A percentile compares a stretch with the other conserved stretches of the same genome.
phyloP scores from a whole-genome alignment of 2,797 vertebrate genomes.

The Melanotaenia trifasciata region DNA sequence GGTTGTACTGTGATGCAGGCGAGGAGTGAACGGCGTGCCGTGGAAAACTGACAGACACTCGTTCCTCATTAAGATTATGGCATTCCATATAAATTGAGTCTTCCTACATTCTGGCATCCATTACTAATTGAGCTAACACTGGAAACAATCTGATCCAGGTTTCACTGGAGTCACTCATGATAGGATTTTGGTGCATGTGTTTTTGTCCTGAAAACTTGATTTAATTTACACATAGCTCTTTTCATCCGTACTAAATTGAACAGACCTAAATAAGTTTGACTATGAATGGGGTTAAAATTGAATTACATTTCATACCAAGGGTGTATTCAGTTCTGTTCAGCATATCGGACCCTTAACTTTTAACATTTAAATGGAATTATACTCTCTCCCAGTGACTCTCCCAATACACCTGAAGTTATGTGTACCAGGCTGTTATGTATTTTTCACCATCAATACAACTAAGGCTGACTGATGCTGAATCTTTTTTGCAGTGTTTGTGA shows the following conservation, averaged over 20 bases:
- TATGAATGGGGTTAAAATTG: background rate
- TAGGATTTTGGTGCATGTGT: background rate
- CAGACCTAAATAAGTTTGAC: background rate
- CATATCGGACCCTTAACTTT: background rate
- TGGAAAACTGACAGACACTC: conserved; percentile 29
- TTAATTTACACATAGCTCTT: background rate
- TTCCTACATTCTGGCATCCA: conserved; percentile 37
- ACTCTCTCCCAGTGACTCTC: too few relatives aligned
- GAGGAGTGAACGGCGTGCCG: conserved; percentile 8
- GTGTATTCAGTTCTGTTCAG: background rate
- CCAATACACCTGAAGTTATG: background rate
- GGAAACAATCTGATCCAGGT: conserved; percentile 30
- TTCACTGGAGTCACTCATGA: conserved; percentile 11
- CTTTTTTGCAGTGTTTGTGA: background rate
- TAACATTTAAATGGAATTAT: conserved; percentile 2
- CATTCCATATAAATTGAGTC: conserved; percentile 38
- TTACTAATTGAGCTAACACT: conserved; percentile 24
- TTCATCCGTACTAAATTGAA: background rate
- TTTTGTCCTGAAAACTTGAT: background rate
- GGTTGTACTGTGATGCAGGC: conserved; percentile 25
- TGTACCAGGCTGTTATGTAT: too few relatives aligned
- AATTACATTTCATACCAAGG: background rate
- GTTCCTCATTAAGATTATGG: conserved; percentile 45
- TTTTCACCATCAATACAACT: too few relatives aligned
- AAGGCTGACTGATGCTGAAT: background rate